Conservation (phyloP, 2,113 vertebrate species). For the Vulpes vulpes region DNA sequence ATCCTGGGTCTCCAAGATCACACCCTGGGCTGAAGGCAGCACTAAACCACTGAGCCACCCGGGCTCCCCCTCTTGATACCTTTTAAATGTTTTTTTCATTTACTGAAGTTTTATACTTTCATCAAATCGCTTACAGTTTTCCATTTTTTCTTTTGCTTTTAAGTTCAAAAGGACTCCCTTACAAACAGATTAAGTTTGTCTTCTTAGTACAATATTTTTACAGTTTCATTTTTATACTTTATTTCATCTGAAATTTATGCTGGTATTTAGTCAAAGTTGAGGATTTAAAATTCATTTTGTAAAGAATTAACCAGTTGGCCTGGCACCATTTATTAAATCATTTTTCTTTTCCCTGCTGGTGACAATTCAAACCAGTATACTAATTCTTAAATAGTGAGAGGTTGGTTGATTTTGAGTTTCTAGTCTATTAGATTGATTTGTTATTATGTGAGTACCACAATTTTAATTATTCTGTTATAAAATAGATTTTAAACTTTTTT, state of each 20-base stretch:
- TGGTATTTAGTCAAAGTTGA: neutral
- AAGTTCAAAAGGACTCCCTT: constrained; percentile 13
- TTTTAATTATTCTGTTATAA: constrained; percentile 45
- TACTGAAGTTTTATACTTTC: neutral
- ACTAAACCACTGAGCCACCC: too few species aligned
- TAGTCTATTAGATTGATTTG: neutral
- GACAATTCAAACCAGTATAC: neutral
- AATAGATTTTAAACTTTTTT: neutral
- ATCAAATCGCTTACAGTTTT: neutral
- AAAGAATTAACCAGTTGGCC: neutral
- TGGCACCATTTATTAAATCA: neutral
- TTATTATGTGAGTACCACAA: neutral
- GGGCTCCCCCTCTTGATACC: neutral
- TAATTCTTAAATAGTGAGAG: neutral
- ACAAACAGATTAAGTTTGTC: constrained; percentile 14
- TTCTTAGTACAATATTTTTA: neutral
- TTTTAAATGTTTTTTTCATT: neutral
- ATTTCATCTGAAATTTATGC: constrained; percentile 19
- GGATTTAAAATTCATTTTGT: constrained; percentile 14
- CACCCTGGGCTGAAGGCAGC: too few species aligned
- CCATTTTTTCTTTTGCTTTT: neutral
- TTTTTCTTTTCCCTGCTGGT: neutral
- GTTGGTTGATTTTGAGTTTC: neutral
- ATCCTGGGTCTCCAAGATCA: too few species aligned
- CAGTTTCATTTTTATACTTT: constrained; percentile 45